Base-by-base conservation (phyloP, 2,113 vertebrate species). In the Coturnix japonica region DNA sequence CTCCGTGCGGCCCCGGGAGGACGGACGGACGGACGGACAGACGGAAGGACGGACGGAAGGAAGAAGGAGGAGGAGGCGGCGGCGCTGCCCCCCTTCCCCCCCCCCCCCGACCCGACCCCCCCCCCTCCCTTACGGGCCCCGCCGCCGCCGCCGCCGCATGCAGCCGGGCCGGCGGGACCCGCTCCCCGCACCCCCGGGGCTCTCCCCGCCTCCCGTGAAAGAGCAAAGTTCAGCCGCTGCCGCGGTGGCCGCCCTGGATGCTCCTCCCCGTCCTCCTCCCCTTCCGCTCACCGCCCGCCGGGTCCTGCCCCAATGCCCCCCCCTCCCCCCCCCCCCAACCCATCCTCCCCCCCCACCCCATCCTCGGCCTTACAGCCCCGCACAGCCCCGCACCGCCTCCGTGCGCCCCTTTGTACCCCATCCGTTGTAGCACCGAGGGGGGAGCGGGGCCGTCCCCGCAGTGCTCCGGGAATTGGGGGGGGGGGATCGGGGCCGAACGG, bases 171-270 rank as follows among this genome's bases (percentile, higher is more conserved):
- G 84, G 57, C 47, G 84, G 65, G 83, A 70, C 73, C 83, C 37
- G 64, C 73, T 46, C 76, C 76, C 86, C 85, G 70, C 61, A 30
- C 63, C 63, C 79, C 87, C 37, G 7, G 41, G 56, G 71, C 56
- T 76, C 87, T 71, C 56, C 80, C 72, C 51, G 87, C 87, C 65
- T 80, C 76, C 85, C 85, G 85, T 21, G 67, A 87, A 80, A 80
- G 85, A 87, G 85, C 85, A 87, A 87, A 87, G 85, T 87, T 80
- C 85, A 87, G 85, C 85, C 76, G 85, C 76, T 73, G 85, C 85
- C 85, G 85, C 76, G 85, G 85, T 87, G 85, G 85, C 85, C 75
- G 85, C 85, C 85, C 76, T 81, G 85, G 75, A 87, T 87, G 85
- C 85, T 73, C 85, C 85, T 80, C 85, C 85, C 85, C 85, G 85